These are phyloP conservation scores for Electrona antarctica DNA, from an alignment of 2,113 vertebrate species.

Conservation along the genomic window DNA sequence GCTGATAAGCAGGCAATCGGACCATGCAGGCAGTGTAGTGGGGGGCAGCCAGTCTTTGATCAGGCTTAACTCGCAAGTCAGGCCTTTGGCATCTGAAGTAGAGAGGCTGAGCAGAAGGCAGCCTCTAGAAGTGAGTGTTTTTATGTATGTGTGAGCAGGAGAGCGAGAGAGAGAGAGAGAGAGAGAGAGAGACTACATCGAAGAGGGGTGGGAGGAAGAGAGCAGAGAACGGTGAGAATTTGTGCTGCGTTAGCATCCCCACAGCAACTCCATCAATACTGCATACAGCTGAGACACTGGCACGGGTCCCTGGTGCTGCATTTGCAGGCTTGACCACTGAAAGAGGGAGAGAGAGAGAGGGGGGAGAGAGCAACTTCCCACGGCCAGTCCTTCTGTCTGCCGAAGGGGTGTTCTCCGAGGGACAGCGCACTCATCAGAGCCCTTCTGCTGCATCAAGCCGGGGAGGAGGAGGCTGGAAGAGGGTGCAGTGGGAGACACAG, in stretches of 20 bases:
- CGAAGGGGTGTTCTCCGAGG: slow-evolving; percentile 37
- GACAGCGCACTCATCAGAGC: slow-evolving; percentile 32
- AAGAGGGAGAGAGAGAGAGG: slow-evolving; percentile 5
- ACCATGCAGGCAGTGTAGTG: slow-evolving; percentile 44
- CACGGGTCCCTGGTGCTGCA: slow-evolving; percentile 73
- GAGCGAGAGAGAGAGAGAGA: slow-evolving; percentile 26
- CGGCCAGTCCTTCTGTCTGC: slow-evolving; percentile 53
- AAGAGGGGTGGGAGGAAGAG: slow-evolving; percentile 41
- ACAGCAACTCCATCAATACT: slow-evolving; percentile 85
- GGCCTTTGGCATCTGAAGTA: slow-evolving; percentile 61
- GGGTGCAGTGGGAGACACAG: slow-evolving; percentile 31
- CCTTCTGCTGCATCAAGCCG: slow-evolving; percentile 58
- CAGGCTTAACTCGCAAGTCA: slow-evolving; percentile 63
- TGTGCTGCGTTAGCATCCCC: slow-evolving; percentile 84
- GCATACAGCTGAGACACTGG: slow-evolving; percentile 81
- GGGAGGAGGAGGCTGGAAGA: slow-evolving; percentile 33
- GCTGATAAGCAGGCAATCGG: slow-evolving; percentile 39
- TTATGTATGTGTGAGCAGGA: slow-evolving; percentile 21
- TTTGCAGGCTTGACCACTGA: slow-evolving; percentile 51
- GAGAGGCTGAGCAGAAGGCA: slow-evolving; percentile 42
- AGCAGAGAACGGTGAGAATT: slow-evolving; percentile 69
- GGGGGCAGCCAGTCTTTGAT: slow-evolving; percentile 54
- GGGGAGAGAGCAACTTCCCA: slow-evolving; percentile 55
- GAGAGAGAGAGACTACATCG: slow-evolving; percentile 12
- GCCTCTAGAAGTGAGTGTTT: slow-evolving; percentile 9